Evolutionary conservation across 2,797 vertebrate genomes (phyloP), one percentile per base, ranked within the genome.

Genomic region (Neosalanx taihuensis): DNA sequence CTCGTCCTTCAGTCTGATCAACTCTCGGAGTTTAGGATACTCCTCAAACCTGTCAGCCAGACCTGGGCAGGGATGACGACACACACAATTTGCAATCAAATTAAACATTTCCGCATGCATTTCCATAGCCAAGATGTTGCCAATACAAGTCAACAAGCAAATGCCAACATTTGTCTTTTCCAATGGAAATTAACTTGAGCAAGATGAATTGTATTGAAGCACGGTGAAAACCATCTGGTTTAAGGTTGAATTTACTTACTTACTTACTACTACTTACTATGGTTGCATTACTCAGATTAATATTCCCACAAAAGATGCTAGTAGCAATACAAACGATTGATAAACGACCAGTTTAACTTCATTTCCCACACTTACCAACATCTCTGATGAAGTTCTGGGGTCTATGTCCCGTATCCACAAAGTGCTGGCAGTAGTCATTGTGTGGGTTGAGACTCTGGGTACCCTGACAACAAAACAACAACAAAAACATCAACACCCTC

Each of bases 381-480:
- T 99, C 97, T 88, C 97, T 90, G 85, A 99, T 99, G 91, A 99
- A 99, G 89, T 99, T 98, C 86, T 99, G 97, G 9, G 97, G 97
- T 75, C 97, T 91, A 74, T 99, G 96, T 31, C 97, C 97, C 0
- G 97, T 99, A 85, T 99, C 97, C 70, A 99, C 97, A 84, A 99
- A 99, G 81, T 99, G 97, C 33, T 99, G 97, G 87, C 97, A 99
- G 82, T 99, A 99, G 82, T 99, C 97, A 1, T 99, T 99, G 89
- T 98, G 97, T 59, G 97, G 97, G 86, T 99, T 99, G 82, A 99
- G 90, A 83, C 96, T 99, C 85, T 99, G 97, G 0, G 96, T 98
- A 68, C 97, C 97, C 97, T 99, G 84, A 26, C 72, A 74, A 69
- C 76, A 15, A 6, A 71, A 81, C 7, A 69, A 20, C 73, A 51